Conservation (phyloP, 2,888 invertebrate species). For the Tipula lateralis region DNA sequence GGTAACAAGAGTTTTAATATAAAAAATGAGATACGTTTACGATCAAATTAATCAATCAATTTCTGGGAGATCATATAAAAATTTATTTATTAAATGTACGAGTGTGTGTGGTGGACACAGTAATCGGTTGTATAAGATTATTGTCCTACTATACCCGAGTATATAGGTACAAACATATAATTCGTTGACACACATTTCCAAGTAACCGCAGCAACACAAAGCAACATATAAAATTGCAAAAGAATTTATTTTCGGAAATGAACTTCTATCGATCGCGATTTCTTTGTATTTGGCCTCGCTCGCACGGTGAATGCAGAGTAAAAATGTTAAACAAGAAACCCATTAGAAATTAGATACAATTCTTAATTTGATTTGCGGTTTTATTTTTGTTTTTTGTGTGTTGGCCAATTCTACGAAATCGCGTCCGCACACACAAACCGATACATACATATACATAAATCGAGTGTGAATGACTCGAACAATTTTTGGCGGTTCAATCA, state of each 20-base stretch:
- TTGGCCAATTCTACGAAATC: not conserved
- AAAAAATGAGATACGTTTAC: not conserved
- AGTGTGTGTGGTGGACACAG: not conserved
- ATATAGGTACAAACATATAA: not conserved
- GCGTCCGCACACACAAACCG: not conserved
- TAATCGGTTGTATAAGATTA: not conserved
- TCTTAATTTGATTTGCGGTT: conserved; percentile 15
- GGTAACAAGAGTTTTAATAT: not conserved
- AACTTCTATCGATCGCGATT: not conserved
- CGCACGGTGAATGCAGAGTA: not conserved
- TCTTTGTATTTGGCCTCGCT: not conserved
- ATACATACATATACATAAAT: no score
- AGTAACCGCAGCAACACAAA: not conserved
- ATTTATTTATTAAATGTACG: not conserved
- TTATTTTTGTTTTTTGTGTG: not conserved
- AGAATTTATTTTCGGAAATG: not conserved
- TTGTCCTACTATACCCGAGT: no score
- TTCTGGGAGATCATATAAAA: not conserved
- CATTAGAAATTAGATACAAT: conserved; percentile 24
- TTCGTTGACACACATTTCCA: not conserved
- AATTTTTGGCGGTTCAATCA: conserved; percentile 4
- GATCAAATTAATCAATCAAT: conserved; percentile 24
- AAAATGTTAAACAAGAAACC: not conserved
- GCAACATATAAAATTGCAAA: not conserved
- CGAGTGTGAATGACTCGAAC: not conserved